Percentiles rank a stretch among this genome's conserved stretches.
Evolutionary conservation across 1,140 invertebrate genomes (phyloP).

Genomic region (Metopolophium dirhodum): DNA sequence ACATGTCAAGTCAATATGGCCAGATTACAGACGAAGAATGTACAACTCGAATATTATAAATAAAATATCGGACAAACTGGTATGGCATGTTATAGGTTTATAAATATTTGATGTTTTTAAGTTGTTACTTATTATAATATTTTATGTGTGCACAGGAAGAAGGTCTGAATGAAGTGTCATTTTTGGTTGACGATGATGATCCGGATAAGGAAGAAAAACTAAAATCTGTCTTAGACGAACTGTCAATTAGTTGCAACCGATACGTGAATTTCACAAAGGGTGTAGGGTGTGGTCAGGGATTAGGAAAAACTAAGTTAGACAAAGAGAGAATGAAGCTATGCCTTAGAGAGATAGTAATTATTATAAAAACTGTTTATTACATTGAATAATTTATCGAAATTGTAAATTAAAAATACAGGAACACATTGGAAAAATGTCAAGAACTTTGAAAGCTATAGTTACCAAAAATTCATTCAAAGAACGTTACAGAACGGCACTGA

Average conservation of each 20-base stretch:
- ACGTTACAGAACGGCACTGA: slow-evolving; percentile 75
- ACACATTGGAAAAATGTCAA: slow-evolving; percentile 73
- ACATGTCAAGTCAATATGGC: slow-evolving; percentile 80
- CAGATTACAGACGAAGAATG: slow-evolving; percentile 81
- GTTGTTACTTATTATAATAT: background rate
- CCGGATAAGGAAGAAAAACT: slow-evolving; percentile 70
- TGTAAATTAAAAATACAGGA: slow-evolving; percentile 68
- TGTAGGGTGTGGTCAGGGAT: slow-evolving; percentile 66
- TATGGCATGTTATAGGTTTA: slow-evolving; percentile 64
- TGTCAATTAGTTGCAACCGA: slow-evolving; percentile 72
- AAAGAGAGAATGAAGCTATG: slow-evolving; percentile 82
- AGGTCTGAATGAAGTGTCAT: slow-evolving; percentile 73
- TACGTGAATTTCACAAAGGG: slow-evolving; percentile 74
- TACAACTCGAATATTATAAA: slow-evolving; percentile 87
- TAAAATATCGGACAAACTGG: slow-evolving; percentile 81
- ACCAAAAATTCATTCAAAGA: slow-evolving; percentile 83
- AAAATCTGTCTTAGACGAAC: slow-evolving; percentile 74
- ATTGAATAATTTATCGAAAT: background rate
- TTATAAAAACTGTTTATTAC: background rate
- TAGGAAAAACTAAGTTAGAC: slow-evolving; percentile 82
- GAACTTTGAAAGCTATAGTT: slow-evolving; percentile 78
- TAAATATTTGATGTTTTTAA: background rate
- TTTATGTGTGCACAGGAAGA: slow-evolving; percentile 71
- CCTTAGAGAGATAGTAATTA: slow-evolving; percentile 76
- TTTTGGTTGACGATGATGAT: slow-evolving; percentile 71